Base-by-base conservation (phyloP, 2,113 vertebrate genomes). In the Scophthalmus maximus region DNA sequence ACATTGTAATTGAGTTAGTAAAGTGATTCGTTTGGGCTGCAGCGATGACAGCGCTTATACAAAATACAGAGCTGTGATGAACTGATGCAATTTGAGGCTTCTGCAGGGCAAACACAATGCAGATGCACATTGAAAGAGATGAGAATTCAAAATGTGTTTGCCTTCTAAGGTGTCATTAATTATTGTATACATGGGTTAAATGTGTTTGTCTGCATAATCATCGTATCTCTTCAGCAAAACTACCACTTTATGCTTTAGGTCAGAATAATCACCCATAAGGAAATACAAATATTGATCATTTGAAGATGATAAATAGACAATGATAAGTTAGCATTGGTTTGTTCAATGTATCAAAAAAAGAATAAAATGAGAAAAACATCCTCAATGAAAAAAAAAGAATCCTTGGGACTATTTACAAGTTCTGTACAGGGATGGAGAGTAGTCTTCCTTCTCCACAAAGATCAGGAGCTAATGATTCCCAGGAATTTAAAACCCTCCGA, bases 371-470 rank as follows among this genome's bases (percentile, higher is more conserved):
- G 3, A 67, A 62, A 81, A 57, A 40, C 32, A 3, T 55, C 5
- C 62, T 52, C 64, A 58, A 77, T n/a, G n/a, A 53, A 76, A 67
- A 78, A 81, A n/a, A n/a, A n/a, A n/a, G n/a, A n/a, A 63, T 80
- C 74, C 61, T 14, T 46, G 49, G 22, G 40, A 20, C 26, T 94
- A 95, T 95, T 90, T 94, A 95, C 94, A 95, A 71, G 4, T 65
- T 68, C 38, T 93, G 77, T 92, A 94, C 91, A 93, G 20, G 29
- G 76, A 49, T 74, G 68, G 9, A 76, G 57, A 66, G 5, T 9
- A 60, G 59, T 87, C 78, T 50, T 89, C 80, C 82, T 91, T 92
- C 92, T 93, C 85, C 64, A 88, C n/a, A n/a, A n/a, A n/a, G n/a
- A n/a, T n/a, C 36, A 38, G 36, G 36, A 38, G 11, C 3, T 14